A percentile compares a stretch with the other conserved stretches of the same genome.
Evolutionary conservation across 2,888 invertebrate species (phyloP).

Genomic region (Aplocera efformata): DNA sequence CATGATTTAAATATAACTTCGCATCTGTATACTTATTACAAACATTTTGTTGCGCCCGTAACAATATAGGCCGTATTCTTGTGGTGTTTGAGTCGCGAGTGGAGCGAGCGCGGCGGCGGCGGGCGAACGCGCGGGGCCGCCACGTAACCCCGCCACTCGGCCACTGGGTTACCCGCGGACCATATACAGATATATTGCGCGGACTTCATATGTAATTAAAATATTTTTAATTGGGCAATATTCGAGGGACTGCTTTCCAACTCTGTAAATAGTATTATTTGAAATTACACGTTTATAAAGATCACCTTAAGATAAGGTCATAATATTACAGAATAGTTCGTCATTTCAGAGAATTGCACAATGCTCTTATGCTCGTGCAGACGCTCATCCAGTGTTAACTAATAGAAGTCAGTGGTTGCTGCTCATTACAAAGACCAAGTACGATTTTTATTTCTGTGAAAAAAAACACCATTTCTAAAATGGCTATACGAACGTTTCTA

Average conservation of each 20-base stretch:
- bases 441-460: no score
- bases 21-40: slow-evolving; percentile 45
- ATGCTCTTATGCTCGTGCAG: no score
- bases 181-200: slow-evolving; percentile 38
- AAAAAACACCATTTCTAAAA: no score
- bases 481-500: no score
- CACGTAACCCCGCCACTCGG: slow-evolving; percentile 40
- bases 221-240: slow-evolving; percentile 33
- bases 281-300: no score
- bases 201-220: slow-evolving; percentile 35
- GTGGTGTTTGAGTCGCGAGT: slow-evolving; percentile 17
- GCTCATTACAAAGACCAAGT: no score
- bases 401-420: no score
- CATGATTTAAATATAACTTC: slow-evolving; percentile 72
- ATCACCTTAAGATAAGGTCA: no score
- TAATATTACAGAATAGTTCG: no score
- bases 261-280: slow-evolving; percentile 21
- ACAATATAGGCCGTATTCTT: slow-evolving; percentile 34
- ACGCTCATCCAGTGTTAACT: no score
- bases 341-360: no score
- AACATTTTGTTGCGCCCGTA: slow-evolving; percentile 38
- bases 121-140: slow-evolving; percentile 21
- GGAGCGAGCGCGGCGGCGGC: slow-evolving; percentile 9
- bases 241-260: slow-evolving; percentile 36
- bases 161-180: slow-evolving; percentile 44